These are phyloP conservation scores for Nymphalis c-album DNA, from an alignment of 2,888 invertebrate species.

Conservation along the genomic window DNA sequence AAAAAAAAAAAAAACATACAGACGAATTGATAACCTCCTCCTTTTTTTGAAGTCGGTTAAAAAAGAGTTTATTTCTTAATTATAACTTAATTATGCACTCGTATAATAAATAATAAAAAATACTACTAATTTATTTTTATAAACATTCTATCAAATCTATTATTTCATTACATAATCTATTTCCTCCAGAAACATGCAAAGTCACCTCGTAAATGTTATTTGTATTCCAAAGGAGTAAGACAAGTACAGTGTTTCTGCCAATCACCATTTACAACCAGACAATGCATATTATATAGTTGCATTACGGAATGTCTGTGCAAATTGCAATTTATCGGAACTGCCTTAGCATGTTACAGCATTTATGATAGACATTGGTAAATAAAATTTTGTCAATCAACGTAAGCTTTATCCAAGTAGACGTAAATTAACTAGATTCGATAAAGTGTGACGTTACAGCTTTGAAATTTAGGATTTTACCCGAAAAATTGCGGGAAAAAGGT, in stretches of 20 bases:
- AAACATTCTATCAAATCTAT: background rate
- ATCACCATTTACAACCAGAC: constrained; percentile 36
- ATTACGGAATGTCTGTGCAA: constrained; percentile 29
- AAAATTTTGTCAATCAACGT: too few relatives aligned
- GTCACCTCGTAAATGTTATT: constrained; percentile 21
- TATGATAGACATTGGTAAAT: too few relatives aligned
- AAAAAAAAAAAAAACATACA: too few relatives aligned
- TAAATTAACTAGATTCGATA: too few relatives aligned
- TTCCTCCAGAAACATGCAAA: constrained; percentile 5
- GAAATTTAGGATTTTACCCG: too few relatives aligned
- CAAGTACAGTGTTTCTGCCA: constrained; percentile 19
- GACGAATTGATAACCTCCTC: too few relatives aligned
- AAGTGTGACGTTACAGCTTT: too few relatives aligned
- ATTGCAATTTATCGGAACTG: constrained; percentile 18
- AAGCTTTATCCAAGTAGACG: too few relatives aligned
- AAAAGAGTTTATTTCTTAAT: background rate
- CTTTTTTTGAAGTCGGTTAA: too few relatives aligned
- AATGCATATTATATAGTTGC: constrained; percentile 30
- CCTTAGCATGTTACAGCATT: background rate
- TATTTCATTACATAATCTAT: constrained; percentile 1
- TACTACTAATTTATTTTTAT: background rate
- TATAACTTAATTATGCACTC: background rate
- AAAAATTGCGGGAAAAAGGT: too few relatives aligned
- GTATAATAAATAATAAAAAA: background rate
- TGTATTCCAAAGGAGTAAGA: constrained; percentile 26